These are phyloP conservation scores for Orchesella flavescens DNA, from an alignment of 2,888 invertebrate species.

Conservation along the genomic window DNA sequence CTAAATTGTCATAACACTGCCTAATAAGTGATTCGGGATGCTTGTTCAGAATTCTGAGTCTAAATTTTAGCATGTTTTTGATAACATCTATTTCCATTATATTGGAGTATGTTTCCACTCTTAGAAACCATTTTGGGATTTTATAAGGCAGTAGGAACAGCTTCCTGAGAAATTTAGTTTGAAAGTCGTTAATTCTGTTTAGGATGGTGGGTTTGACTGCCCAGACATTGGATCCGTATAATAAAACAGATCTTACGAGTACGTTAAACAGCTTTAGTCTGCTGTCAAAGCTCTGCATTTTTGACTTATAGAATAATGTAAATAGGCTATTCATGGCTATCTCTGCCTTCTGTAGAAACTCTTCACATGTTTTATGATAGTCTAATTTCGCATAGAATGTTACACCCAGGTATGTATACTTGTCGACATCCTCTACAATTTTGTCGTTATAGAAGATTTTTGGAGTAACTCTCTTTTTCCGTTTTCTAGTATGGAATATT, in stretches of 20 bases:
- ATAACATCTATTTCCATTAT: no score
- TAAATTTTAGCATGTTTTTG: not conserved
- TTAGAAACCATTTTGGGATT: not conserved
- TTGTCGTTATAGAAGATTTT: not conserved
- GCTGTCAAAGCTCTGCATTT: not conserved
- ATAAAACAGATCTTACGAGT: conserved; percentile 1
- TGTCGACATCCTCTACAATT: not conserved
- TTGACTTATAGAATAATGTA: not conserved
- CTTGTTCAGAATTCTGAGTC: not conserved
- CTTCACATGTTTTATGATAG: not conserved
- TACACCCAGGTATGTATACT: conserved; percentile 23
- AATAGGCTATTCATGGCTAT: not conserved
- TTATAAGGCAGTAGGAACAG: conserved; percentile 2
- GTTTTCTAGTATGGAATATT: not conserved
- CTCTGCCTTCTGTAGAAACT: not conserved
- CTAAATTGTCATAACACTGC: not conserved
- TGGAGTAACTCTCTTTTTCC: conserved; percentile 1
- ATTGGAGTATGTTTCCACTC: no score
- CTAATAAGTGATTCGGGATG: not conserved
- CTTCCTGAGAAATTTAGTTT: conserved; percentile 1
- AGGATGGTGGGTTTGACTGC: not conserved
- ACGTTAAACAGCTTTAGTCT: not conserved
- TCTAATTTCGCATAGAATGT: not conserved
- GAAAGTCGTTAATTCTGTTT: not conserved
- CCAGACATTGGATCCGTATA: not conserved